Percentiles rank a stretch among this genome's conserved stretches.
phyloP scores from a whole-genome alignment of 2,888 invertebrate species.

The Pyrochroa serraticornis region DNA sequence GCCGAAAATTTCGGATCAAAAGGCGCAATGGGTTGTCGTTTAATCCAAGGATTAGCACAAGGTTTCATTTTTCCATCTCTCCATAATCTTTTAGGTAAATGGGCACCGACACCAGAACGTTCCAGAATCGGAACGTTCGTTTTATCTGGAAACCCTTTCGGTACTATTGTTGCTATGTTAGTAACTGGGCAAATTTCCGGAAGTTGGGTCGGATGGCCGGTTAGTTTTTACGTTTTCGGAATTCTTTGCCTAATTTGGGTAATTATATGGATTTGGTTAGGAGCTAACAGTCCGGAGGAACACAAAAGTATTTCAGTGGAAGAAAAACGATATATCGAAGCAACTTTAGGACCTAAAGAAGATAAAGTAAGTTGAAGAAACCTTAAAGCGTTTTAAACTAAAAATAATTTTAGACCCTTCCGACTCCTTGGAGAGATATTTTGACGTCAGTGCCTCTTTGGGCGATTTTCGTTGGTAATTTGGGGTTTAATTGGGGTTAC shows the following conservation, averaged over 20 bases:
- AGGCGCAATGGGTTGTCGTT: constrained; percentile 66
- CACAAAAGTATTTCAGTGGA: constrained; percentile 16
- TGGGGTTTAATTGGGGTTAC: constrained; percentile 80
- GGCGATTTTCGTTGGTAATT: constrained; percentile 74
- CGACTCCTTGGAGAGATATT: constrained; percentile 77
- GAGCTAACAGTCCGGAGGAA: constrained; percentile 5
- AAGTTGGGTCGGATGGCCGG: constrained; percentile 14
- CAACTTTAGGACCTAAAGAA: constrained; percentile 1
- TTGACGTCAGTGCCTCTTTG: constrained; percentile 76
- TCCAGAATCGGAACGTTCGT: constrained; percentile 69
- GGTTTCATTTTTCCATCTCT: constrained; percentile 73
- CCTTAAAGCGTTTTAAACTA: constrained; percentile 42
- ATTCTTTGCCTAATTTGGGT: constrained; percentile 4
- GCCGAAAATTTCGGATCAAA: constrained; percentile 67
- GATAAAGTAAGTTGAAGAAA: constrained; percentile 48
- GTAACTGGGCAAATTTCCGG: constrained; percentile 11
- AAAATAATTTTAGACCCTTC: constrained; percentile 39
- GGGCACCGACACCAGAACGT: constrained; percentile 73
- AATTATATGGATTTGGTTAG: constrained; percentile 3
- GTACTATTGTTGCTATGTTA: constrained; percentile 71
- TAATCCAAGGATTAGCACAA: constrained; percentile 74
- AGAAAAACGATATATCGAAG: constrained; percentile 17
- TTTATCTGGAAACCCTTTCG: constrained; percentile 73
- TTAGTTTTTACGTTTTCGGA: constrained; percentile 10
- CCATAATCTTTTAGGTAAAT: constrained; percentile 75